Percentiles rank a stretch among this genome's conserved stretches.
Conservation (phyloP, 1,140 invertebrate genomes). For the Hermatobates lingyangjiaoensis region DNA sequence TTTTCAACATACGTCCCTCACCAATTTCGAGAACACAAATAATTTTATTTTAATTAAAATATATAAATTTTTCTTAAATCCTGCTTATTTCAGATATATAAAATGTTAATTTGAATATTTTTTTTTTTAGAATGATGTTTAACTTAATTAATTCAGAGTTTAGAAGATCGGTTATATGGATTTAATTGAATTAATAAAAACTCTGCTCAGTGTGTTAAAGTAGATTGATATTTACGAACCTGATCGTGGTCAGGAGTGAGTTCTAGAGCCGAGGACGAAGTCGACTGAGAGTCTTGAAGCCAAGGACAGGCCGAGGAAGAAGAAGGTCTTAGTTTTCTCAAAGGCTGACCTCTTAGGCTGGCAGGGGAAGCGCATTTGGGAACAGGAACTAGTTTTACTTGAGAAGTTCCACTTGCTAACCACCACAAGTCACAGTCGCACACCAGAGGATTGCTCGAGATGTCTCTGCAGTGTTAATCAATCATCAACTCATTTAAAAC, state of each 20-base stretch:
- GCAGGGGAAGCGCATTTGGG: constrained; percentile 53
- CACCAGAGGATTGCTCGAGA: constrained; percentile 53
- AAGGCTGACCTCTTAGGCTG: constrained; percentile 38
- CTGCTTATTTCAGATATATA: no score
- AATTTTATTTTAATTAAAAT: no score
- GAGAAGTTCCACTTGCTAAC: constrained; percentile 44
- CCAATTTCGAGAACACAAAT: no score
- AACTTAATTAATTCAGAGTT: no score
- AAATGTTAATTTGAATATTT: no score
- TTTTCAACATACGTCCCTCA: no score
- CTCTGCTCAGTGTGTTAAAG: not conserved
- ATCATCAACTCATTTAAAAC: not conserved
- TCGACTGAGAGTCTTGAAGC: constrained; percentile 27
- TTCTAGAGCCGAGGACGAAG: constrained; percentile 36
- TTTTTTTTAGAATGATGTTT: no score
- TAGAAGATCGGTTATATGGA: no score
- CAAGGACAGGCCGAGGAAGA: constrained; percentile 28
- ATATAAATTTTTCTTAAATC: no score
- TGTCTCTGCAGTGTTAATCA: constrained; percentile 34
- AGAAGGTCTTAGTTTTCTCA: constrained; percentile 45
- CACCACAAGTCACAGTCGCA: constrained; percentile 68
- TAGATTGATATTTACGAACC: constrained; percentile 13
- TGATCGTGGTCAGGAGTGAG: constrained; percentile 41
- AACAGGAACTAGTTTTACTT: constrained; percentile 43
- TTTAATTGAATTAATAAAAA: no score